phyloP scores from a whole-genome alignment of 2,797 vertebrate species.

The Gadopsis marmoratus region DNA sequence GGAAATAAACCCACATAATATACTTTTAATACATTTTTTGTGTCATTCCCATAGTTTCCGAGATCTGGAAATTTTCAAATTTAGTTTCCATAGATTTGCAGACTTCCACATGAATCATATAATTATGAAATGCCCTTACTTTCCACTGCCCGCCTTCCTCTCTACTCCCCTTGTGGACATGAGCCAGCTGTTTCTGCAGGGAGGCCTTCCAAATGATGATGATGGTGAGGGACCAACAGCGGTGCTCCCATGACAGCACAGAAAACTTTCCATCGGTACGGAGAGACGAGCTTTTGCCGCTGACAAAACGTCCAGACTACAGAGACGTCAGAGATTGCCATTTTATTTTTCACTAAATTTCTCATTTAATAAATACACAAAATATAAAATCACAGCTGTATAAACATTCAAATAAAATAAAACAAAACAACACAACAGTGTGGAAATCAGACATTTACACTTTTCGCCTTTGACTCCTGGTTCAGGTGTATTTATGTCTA shows the following conservation, averaged over 20 bases:
- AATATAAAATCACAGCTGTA: conserved; percentile 67
- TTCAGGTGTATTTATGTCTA: conserved; percentile 4
- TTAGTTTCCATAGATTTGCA: conserved; percentile 35
- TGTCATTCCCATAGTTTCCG: not conserved
- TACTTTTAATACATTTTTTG: not conserved
- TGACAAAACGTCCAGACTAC: conserved; percentile 26
- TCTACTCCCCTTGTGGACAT: conserved; percentile 50
- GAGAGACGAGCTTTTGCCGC: conserved; percentile 17
- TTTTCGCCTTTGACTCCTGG: conserved; percentile 25
- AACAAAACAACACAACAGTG: conserved; percentile 49
- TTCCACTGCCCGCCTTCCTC: conserved; percentile 42
- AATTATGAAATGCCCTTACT: conserved; percentile 60
- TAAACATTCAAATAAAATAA: conserved; percentile 59
- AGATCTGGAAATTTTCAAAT: conserved; percentile 29
- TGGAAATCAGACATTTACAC: conserved; percentile 36
- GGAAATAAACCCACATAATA: not conserved
- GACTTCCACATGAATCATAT: conserved; percentile 42
- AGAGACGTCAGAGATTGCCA: not conserved
- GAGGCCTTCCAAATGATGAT: conserved; percentile 58
- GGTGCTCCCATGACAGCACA: conserved; percentile 41
- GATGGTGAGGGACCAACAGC: conserved; percentile 36
- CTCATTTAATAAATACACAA: conserved; percentile 69
- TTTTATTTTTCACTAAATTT: conserved; percentile 59
- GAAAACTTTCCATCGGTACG: conserved; percentile 53
- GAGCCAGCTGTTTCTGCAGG: conserved; percentile 68